Conservation (phyloP, 2,113 vertebrate genomes). For the Pseudolaguvia tuberculata region DNA sequence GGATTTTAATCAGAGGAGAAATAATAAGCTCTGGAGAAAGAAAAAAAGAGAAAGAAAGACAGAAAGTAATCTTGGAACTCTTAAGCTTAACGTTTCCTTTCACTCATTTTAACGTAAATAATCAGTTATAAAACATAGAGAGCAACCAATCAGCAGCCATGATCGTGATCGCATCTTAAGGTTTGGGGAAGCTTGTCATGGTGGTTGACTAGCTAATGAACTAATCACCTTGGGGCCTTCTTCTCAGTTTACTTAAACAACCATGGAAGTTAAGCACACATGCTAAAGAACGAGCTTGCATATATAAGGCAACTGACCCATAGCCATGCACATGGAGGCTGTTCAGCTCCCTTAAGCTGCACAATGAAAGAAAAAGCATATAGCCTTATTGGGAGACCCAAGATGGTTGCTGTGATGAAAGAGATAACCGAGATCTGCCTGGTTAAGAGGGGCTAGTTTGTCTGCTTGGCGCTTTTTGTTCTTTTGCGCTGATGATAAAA, state of each 20-base stretch:
- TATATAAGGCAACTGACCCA: constrained; percentile 54
- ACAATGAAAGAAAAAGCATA: constrained; percentile 59
- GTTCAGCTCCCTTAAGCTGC: constrained; percentile 49
- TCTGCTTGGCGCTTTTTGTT: constrained; percentile 44
- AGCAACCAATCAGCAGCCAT: constrained; percentile 25
- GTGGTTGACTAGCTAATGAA: constrained; percentile 60
- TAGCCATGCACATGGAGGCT: constrained; percentile 55
- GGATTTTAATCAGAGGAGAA: constrained; percentile 71
- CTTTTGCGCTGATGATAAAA: constrained; percentile 54
- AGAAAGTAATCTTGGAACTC: constrained; percentile 55
- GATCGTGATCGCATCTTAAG: constrained; percentile 32
- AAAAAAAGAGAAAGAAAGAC: background rate
- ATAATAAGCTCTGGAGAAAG: constrained; percentile 66
- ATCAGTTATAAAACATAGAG: constrained; percentile 38
- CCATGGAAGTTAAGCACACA: constrained; percentile 64
- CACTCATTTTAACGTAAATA: constrained; percentile 53
- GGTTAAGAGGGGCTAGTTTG: constrained; percentile 32
- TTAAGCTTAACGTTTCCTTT: constrained; percentile 57
- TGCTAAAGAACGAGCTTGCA: constrained; percentile 31
- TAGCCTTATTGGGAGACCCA: constrained; percentile 54
- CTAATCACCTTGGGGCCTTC: constrained; percentile 69
- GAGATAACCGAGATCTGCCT: constrained; percentile 48
- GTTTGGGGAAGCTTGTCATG: constrained; percentile 26
- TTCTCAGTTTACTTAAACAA: constrained; percentile 69
- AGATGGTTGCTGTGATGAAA: constrained; percentile 56